Evolutionary conservation across 2,888 invertebrate genomes (phyloP), one percentile per base, ranked within the genome.

Genomic region (Rhamphomyia laevipes): DNA sequence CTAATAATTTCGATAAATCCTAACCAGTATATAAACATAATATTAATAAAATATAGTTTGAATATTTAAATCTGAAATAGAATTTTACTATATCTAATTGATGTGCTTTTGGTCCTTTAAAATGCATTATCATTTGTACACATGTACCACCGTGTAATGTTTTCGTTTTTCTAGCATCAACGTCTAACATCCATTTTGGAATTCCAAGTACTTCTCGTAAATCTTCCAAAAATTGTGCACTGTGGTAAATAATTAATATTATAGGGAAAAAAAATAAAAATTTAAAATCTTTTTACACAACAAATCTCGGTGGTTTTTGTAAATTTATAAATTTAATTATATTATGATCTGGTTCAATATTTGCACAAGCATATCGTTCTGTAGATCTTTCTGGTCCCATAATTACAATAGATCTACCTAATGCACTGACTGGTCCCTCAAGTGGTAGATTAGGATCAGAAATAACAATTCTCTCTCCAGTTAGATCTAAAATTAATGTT

Each of bases 261-360:
- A 43, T 15, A 38, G 18, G 11, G 33, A 43, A 18, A 46, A 40
- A 27, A 12, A 41, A 42, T 15, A 44, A 15, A 51, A 46, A 15
- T 27, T 30, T 16, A 15, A 15, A 37, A 43, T n/a, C n/a, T 12
- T 57, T 64, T 80, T 73, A 92, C 90, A 88, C 76, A 16, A 90
- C 87, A 68, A 93, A 93, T 67, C 87, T 75, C 1, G 91, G 90
- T 43, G 90, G 86, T 66, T 85, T 87, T 67, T 85, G 82, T 30
- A 93, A 80, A 58, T 91, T 91, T 0, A 85, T 84, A 61, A 85
- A 91, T 71, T 91, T 92, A 46, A 92, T 82, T 53, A 92, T 88
- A 66, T 93, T 88, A 63, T 87, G 82, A 65, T 93, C 93, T 0
- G 89, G 86, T 63, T 86, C 85, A 53, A 94, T 88, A 66, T 92